Base-by-base conservation (phyloP, 1,140 invertebrate genomes). In the Acromyrmex heyeri region DNA sequence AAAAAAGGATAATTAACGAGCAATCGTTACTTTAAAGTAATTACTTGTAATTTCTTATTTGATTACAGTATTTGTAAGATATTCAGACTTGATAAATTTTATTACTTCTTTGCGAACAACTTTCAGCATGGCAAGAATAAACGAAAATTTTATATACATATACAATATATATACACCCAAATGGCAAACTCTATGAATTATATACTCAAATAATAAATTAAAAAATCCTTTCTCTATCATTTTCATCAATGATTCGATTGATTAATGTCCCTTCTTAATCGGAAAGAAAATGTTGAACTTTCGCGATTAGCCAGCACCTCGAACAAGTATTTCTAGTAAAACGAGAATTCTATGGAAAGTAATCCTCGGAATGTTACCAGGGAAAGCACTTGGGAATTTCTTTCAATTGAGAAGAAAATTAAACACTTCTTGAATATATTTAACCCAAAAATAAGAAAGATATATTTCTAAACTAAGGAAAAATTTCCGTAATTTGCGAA, bases 201-300 rank as follows among this genome's bases (percentile, higher is more conserved):
- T 38, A 38, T 38, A 73, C 27, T 18, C 21, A 38, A n/a, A 21
- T 14, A 21, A 57, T 69, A 2, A 73, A 73, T 61, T 75, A 50
- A 73, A 34, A 73, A 83, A 83, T 83, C 38, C 12, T 24, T 72
- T 73, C 38, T 30, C 18, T 65, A 14, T 75, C 67, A 18, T 21
- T 8, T 62, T 27, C 21, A 16, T 34, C n/a, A 38, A 61, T 30
- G 14, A 55, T 6, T 70, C 16, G 64, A 48, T 59, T 38, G 38
- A 81, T 57, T 55, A 75, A 83, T 73, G 55, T 83, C 14, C 24
- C 16, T 50, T 78, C 24, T 14, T 12, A 61, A 83, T 7, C 44
- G n/a, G n/a, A 61, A 55, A n/a, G 55, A 59, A 59, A 18, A 73
- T 7, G 44, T 16, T 7, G 8, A 83, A 83, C 69, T 83, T 83